Conservation (phyloP, 2,797 vertebrate genomes). For the Luscinia luscinia region DNA sequence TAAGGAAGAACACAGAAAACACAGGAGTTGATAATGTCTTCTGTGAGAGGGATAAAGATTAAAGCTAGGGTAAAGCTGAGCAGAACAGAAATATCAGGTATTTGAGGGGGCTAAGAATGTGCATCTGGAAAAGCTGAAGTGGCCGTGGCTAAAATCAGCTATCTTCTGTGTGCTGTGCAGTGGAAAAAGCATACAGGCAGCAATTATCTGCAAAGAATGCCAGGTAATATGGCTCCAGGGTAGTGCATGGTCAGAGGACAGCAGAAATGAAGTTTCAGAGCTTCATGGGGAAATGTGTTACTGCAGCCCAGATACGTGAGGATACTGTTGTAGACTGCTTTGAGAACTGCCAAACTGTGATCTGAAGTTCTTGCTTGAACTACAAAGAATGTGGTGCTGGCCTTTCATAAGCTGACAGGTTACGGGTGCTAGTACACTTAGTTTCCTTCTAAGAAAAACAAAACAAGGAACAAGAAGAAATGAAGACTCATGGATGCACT, state of each 20-base stretch:
- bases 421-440: not conserved
- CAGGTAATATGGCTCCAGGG: not conserved
- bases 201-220: not conserved
- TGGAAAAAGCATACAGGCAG: constrained; percentile 23
- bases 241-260: not conserved
- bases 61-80: not conserved
- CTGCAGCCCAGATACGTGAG: not conserved
- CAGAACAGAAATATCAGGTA: not conserved
- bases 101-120: not conserved
- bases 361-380: constrained; percentile 32
- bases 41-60: not conserved
- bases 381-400: constrained; percentile 26
- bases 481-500: not conserved
- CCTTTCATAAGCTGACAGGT: not conserved
- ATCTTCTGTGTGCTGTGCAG: not conserved
- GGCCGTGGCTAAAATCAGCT: constrained; percentile 29
- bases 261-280: not conserved
- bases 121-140: constrained; percentile 38
- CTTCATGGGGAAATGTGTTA: not conserved
- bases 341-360: constrained; percentile 7
- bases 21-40: not conserved
- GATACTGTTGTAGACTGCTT: not conserved
- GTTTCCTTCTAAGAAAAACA: constrained; percentile 24
- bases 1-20: not conserved
- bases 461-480: not conserved